phyloP scores from a whole-genome alignment of 2,797 vertebrate genomes.

The Sternotherus odoratus region DNA sequence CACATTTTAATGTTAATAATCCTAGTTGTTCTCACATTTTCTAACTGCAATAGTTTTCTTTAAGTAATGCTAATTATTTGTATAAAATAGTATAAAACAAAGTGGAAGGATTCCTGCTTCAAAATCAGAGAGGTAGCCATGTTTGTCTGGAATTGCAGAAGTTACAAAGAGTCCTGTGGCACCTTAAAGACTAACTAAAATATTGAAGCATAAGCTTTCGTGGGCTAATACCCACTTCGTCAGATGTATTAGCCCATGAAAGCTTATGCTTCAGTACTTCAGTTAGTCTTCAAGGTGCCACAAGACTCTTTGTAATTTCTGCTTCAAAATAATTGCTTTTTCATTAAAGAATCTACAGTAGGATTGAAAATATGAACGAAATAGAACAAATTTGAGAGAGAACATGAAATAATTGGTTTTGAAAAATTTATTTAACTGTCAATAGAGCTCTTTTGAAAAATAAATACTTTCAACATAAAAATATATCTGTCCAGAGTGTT shows the following conservation, averaged over 20 bases:
- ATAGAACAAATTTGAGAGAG: neutral
- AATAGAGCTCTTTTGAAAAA: neutral
- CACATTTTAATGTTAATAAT: neutral
- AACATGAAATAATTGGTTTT: conserved; percentile 30
- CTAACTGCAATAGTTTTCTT: neutral
- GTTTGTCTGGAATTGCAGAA: too few relatives aligned
- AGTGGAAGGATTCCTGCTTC: conserved; percentile 25
- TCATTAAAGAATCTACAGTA: conserved; percentile 32
- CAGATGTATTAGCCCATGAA: too few relatives aligned
- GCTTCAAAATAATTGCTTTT: conserved; percentile 19
- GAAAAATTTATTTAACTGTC: conserved; percentile 1
- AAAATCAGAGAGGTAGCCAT: too few relatives aligned
- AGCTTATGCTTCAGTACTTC: too few relatives aligned
- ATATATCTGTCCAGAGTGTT: neutral
- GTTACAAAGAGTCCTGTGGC: too few relatives aligned
- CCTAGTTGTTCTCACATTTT: neutral
- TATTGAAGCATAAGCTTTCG: too few relatives aligned
- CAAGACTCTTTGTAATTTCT: too few relatives aligned
- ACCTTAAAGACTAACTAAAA: too few relatives aligned
- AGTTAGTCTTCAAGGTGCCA: too few relatives aligned
- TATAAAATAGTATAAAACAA: conserved; percentile 32
- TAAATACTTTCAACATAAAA: neutral
- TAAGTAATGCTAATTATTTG: neutral
- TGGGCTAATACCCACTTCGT: too few relatives aligned
- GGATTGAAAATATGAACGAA: conserved; percentile 31